Conservation (phyloP, 2,113 vertebrate genomes). For the Arizona elegans region DNA sequence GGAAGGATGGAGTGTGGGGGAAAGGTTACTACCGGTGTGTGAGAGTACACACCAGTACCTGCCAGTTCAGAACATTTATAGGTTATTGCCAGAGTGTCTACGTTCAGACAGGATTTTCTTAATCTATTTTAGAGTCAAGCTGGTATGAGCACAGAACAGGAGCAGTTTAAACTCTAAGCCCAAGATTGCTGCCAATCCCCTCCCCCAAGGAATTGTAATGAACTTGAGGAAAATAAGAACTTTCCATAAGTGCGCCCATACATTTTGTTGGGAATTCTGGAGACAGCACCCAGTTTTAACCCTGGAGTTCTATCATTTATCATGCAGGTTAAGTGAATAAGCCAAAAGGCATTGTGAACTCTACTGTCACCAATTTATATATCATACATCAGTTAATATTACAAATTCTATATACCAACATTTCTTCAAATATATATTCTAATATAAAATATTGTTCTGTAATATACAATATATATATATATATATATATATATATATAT, state of each 20-base stretch:
- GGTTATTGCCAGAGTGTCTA: background rate
- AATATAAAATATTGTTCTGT: background rate
- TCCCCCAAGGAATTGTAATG: background rate
- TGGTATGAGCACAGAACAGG: background rate
- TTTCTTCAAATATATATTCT: background rate
- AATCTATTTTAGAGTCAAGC: background rate
- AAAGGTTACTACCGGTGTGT: background rate
- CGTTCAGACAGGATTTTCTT: background rate
- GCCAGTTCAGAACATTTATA: background rate
- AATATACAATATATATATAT: background rate
- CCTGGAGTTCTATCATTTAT: background rate
- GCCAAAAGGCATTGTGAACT: background rate
- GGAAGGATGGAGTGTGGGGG: background rate
- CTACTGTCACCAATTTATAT: background rate
- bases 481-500: too few relatives aligned
- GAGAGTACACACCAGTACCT: background rate
- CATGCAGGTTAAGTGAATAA: background rate
- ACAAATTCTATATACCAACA: background rate
- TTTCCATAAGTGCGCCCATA: background rate
- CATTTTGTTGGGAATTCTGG: background rate
- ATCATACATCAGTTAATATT: background rate
- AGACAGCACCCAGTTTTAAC: background rate
- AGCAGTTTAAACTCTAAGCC: background rate
- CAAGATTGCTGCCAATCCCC: background rate
- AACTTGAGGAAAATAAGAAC: background rate